A percentile compares a stretch with the other conserved stretches of the same genome.
Conservation (phyloP, 2,888 invertebrate species). For the Cephus sareptanus region DNA sequence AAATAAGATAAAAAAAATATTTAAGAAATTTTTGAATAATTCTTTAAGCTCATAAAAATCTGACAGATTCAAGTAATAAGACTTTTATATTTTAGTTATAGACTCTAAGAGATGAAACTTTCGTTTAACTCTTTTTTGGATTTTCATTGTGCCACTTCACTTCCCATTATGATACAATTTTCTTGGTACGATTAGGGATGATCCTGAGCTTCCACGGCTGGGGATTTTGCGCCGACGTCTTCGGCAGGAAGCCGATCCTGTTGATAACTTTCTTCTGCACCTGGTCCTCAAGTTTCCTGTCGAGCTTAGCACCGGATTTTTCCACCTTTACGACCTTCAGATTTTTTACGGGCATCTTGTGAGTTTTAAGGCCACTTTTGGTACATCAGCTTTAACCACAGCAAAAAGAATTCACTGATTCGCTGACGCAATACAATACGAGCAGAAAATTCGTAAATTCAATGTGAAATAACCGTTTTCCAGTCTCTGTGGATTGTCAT, state of each 20-base stretch:
- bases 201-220: constrained; percentile 27
- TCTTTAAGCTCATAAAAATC: too few species aligned
- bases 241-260: constrained; percentile 58
- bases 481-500: constrained; percentile 19
- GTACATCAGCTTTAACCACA: neutral
- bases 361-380: constrained; percentile 10
- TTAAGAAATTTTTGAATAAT: too few species aligned
- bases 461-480: neutral
- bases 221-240: constrained; percentile 55
- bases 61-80: too few species aligned
- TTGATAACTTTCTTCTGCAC: constrained; percentile 58
- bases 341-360: constrained; percentile 31
- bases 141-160: too few species aligned
- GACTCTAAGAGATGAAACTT: too few species aligned
- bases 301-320: constrained; percentile 54
- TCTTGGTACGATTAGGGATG: constrained; percentile 23
- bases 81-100: too few species aligned
- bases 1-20: too few species aligned
- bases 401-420: neutral
- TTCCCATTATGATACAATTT: too few species aligned
- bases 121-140: too few species aligned
- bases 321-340: constrained; percentile 20
- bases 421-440: neutral
- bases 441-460: neutral
- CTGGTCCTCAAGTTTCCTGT: constrained; percentile 56